Base-by-base conservation (phyloP, 2,797 vertebrate genomes). In the Buceros bicornis region DNA sequence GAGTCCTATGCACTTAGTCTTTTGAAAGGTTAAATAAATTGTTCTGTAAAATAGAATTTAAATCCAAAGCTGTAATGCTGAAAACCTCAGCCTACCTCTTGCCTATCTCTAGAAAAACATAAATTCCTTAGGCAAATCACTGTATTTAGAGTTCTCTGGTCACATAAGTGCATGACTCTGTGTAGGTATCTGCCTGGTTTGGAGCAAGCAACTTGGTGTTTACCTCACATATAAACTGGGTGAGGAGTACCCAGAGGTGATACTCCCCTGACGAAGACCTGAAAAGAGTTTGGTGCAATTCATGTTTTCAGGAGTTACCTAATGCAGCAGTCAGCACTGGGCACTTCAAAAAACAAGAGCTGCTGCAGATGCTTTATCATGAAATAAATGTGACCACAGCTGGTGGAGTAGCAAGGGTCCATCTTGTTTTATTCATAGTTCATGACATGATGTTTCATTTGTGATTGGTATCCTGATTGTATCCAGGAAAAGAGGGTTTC, bases 81-180 rank as follows among this genome's bases (percentile, higher is more conserved):
- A 62, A 77, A 76, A 60, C 5, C 24, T 45, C 20, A 60, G 17
- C 31, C 35, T 8, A n/a, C 13, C 13, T 64, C 26, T 57, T 71
- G 12, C 12, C 11, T 85, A 4, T 76, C 22, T 18, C 29, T 29
- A 77, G 45, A 64, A 78, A 78, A 40, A 56, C 4, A 7, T 45
- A 33, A 78, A 61, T 67, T 87, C 45, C 28, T 8, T 14, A 45
- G 29, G 26, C 18, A 72, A 24, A 6, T 40, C 5, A 43, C 8
- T 62, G 10, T 31, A 60, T 74, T 60, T 0, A 0, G 35, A 60
- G 20, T 24, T 78, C 31, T 48, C 14, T 35, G 61, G 11, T 16
- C 12, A 37, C 6, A 10, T 37, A 51, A 1, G 2, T 10, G 3
- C 26, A 16, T n/a, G 6, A 2, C 8, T 71, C 33, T 71, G 22